These are phyloP conservation scores for Smittia sp. DNA, from an alignment of 2,888 invertebrate genomes.

Conservation along the genomic window DNA sequence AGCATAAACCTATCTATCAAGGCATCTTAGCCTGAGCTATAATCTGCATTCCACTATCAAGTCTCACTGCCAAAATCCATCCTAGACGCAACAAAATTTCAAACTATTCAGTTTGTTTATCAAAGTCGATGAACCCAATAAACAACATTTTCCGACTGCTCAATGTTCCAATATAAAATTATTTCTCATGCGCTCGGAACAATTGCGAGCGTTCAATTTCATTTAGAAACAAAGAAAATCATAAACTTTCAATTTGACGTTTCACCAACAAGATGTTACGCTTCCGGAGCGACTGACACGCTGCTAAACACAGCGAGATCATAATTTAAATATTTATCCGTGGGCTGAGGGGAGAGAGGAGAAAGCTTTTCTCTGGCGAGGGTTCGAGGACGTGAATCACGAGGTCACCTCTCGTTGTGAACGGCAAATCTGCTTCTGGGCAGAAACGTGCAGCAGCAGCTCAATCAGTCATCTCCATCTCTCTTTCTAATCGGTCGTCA, in stretches of 20 bases:
- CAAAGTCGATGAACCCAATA: too few species aligned
- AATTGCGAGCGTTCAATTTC: too few species aligned
- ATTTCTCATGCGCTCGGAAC: too few species aligned
- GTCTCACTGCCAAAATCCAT: too few species aligned
- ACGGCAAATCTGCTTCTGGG: background rate
- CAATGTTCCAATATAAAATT: too few species aligned
- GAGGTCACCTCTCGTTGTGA: background rate
- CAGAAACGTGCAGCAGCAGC: background rate
- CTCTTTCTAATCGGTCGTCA: background rate
- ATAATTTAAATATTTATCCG: background rate
- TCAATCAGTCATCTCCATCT: background rate
- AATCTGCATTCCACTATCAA: too few species aligned
- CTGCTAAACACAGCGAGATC: background rate
- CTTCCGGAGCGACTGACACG: background rate
- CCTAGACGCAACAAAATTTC: too few species aligned
- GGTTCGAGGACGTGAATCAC: conserved; percentile 17
- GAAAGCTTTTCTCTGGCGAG: background rate
- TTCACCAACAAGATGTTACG: background rate
- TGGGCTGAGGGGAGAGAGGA: background rate
- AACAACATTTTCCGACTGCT: too few species aligned
- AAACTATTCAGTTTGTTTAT: too few species aligned
- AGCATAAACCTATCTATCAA: too few species aligned
- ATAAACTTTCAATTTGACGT: background rate
- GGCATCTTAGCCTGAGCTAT: too few species aligned
- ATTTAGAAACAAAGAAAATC: too few species aligned